Conservation (phyloP, 1,140 invertebrate genomes). For the Adoxophyes honmai region DNA sequence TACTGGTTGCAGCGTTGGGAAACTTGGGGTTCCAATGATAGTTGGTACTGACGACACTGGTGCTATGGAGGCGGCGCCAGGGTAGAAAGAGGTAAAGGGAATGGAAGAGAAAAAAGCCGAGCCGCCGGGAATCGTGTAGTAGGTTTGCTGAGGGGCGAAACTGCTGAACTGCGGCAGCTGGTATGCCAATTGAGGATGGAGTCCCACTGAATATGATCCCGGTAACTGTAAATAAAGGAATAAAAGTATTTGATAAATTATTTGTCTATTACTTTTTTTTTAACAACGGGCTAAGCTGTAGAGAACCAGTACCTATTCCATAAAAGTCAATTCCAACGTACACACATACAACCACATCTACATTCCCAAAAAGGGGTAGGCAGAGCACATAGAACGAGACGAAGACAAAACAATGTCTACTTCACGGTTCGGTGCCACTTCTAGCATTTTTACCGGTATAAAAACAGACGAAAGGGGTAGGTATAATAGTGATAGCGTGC, state of each 20-base stretch:
- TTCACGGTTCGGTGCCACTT: no score
- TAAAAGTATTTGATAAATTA: slow-evolving; percentile 16
- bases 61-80: slow-evolving; percentile 2
- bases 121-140: slow-evolving; percentile 31
- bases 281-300: no score
- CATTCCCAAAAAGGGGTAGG: no score
- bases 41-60: neutral
- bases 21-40: neutral
- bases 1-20: neutral
- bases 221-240: slow-evolving; percentile 40
- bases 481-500: no score
- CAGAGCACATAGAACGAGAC: no score
- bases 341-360: no score
- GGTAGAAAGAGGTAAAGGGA: slow-evolving; percentile 29
- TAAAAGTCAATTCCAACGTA: no score
- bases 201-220: slow-evolving; percentile 30
- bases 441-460: no score
- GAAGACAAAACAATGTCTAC: no score
- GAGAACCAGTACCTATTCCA: no score
- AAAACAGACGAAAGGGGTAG: no score
- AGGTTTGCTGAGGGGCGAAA: slow-evolving; percentile 29
- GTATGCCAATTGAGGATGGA: slow-evolving; percentile 47
- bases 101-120: slow-evolving; percentile 36
- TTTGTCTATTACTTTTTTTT: no score
- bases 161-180: slow-evolving; percentile 37